Percentiles rank a stretch among this genome's conserved stretches.
Conservation (phyloP, 2,113 vertebrate genomes). For the Antidorcas marsupialis region DNA sequence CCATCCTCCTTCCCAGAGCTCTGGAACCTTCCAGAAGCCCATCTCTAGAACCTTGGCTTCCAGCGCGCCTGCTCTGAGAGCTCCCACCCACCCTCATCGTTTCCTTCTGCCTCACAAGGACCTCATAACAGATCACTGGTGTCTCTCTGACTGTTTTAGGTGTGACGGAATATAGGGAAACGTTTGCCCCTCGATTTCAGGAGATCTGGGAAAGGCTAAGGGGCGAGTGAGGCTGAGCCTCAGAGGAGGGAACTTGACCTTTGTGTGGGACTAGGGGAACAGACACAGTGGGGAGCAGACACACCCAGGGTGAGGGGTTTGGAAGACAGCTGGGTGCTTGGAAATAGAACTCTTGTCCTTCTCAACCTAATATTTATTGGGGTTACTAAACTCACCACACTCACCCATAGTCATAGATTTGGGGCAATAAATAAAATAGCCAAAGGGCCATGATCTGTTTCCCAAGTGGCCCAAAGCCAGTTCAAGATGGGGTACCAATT, state of each 20-base stretch:
- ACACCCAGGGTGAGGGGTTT: not conserved
- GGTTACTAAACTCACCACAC: not conserved
- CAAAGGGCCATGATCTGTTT: not conserved
- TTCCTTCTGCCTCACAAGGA: not conserved
- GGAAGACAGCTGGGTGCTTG: not conserved
- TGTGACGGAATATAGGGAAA: not conserved
- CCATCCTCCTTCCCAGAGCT: not conserved
- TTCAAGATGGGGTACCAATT: not conserved
- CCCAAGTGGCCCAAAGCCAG: not conserved
- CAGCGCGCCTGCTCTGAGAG: not conserved
- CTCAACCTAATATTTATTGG: not conserved
- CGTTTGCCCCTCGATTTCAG: not conserved
- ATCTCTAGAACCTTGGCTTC: no score
- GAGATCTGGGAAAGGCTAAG: not conserved
- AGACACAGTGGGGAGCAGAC: accelerated
- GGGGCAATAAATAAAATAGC: not conserved
- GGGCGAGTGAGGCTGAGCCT: not conserved
- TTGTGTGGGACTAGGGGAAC: not conserved
- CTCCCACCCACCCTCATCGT: not conserved
- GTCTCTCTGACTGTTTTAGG: not conserved
- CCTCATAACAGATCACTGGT: not conserved
- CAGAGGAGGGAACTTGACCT: not conserved
- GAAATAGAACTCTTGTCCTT: not conserved
- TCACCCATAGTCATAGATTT: not conserved
- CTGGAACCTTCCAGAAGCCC: not conserved